phyloP scores from a whole-genome alignment of 2,113 vertebrate genomes.

The Myrmecobius fasciatus region DNA sequence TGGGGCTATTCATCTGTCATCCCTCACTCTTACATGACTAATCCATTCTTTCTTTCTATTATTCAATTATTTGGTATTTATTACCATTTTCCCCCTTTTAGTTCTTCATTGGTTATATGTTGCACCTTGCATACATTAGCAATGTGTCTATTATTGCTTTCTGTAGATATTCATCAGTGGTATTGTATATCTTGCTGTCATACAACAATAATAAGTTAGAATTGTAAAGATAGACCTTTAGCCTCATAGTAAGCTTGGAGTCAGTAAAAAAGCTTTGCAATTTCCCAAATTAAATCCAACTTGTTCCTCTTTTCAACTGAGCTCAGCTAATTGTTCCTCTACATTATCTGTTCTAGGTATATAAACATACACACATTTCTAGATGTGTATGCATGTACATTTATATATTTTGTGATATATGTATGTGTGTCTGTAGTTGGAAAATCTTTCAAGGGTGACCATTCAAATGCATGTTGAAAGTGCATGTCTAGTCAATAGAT shows the following conservation, averaged over 20 bases:
- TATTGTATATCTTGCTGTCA: neutral
- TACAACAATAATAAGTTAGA: neutral
- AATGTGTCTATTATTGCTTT: neutral
- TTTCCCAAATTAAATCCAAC: neutral
- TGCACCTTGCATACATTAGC: neutral
- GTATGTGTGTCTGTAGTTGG: neutral
- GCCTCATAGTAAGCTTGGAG: neutral
- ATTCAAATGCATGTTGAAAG: neutral
- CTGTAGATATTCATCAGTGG: neutral
- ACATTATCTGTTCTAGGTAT: neutral
- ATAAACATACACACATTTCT: neutral
- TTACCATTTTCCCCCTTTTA: neutral
- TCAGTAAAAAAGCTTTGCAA: neutral
- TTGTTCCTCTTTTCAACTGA: neutral
- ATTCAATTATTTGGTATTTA: neutral
- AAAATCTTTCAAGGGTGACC: neutral
- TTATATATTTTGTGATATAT: too few relatives aligned
- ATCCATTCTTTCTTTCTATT: neutral
- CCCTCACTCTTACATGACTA: neutral
- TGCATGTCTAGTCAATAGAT: too few relatives aligned
- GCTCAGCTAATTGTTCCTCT: too few relatives aligned
- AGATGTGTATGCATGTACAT: neutral
- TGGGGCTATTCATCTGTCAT: neutral
- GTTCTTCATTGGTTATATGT: neutral
- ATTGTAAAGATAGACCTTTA: neutral